Evolutionary conservation across 2,113 vertebrate genomes (phyloP), one percentile per base, ranked within the genome.

Genomic region (Egretta garzetta): DNA sequence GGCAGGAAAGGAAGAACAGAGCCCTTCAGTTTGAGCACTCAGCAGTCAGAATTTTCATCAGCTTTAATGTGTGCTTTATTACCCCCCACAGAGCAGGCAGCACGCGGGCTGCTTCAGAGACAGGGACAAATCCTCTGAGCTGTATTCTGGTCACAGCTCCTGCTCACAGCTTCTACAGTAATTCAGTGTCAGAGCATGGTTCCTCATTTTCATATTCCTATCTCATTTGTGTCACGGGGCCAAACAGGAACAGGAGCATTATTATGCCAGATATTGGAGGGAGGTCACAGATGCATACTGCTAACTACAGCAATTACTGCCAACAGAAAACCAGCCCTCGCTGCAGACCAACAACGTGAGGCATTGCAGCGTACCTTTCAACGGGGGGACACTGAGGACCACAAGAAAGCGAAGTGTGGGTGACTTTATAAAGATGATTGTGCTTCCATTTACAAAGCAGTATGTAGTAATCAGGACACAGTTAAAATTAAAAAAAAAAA

Each of bases 101-200:
- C 3, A 0, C 1, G 3, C 2, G 1, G 45, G n/a, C 59, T 39
- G 62, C 56, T 45, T 58, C 59, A 19, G 79, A 27, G 24, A 35
- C 0, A 1, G 43, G 19, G 21, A 50, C 1, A 3, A 72, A 56
- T 43, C 53, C 71, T 75, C 28, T 0, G 0, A 9, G 79, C 82
- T 33, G 56, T 37, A 24, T n/a, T 62, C 92, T 28, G 66, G 33
- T 47, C 96, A 59, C 83, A 80, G 66, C 91, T 80, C 80, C 90
- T 63, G 64, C 60, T 59, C 62, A 10, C 47, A 56, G 72, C 71
- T 92, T 27, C 55, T 43, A 32, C 71, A 77, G 7, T 33, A 63
- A 74, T 21, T 58, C 95, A 15, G 63, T n/a, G 56, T 37, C 86
- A 68, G 86, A 68, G 49, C 53, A n/a, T 1, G 4, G 35, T 27